These are phyloP conservation scores for Euwallacea similis DNA, from an alignment of 1,140 invertebrate species.

Conservation along the genomic window DNA sequence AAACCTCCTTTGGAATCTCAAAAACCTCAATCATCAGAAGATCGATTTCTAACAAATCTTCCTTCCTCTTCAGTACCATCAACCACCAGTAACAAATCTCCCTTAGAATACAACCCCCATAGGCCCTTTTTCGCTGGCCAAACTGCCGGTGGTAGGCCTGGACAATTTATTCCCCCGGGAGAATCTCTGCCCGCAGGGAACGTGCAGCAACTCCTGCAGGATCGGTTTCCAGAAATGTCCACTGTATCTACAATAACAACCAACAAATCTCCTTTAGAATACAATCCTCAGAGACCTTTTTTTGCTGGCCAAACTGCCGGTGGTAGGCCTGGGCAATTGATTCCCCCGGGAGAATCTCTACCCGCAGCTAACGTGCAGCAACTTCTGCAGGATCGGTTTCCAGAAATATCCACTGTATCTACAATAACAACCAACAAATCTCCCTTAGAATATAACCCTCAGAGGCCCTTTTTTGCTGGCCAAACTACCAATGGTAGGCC, in stretches of 20 bases:
- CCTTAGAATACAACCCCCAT: background rate
- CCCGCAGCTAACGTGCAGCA: too few species aligned
- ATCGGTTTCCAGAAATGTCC: background rate
- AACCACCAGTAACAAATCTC: background rate
- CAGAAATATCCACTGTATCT: background rate
- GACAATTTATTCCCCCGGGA: background rate
- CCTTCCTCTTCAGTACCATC: background rate
- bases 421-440: too few species aligned
- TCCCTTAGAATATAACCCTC: too few species aligned
- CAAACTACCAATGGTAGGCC: too few species aligned
- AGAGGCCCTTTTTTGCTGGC: too few species aligned
- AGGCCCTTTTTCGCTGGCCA: background rate
- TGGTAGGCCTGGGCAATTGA: too few species aligned
- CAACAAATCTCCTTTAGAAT: too few species aligned
- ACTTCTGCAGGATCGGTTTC: background rate
- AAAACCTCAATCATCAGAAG: background rate
- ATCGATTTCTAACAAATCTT: background rate
- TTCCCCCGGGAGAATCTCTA: too few species aligned
- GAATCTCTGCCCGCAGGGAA: background rate
- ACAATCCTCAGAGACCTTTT: too few species aligned
- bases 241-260: background rate
- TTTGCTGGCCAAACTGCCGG: too few species aligned
- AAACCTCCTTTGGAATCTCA: too few species aligned
- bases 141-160: background rate
- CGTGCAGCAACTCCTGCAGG: background rate